Percentiles rank a stretch among this genome's conserved stretches.
Evolutionary conservation across 1,140 invertebrate species (phyloP).

Genomic region (Dolichoris vasculosae): DNA sequence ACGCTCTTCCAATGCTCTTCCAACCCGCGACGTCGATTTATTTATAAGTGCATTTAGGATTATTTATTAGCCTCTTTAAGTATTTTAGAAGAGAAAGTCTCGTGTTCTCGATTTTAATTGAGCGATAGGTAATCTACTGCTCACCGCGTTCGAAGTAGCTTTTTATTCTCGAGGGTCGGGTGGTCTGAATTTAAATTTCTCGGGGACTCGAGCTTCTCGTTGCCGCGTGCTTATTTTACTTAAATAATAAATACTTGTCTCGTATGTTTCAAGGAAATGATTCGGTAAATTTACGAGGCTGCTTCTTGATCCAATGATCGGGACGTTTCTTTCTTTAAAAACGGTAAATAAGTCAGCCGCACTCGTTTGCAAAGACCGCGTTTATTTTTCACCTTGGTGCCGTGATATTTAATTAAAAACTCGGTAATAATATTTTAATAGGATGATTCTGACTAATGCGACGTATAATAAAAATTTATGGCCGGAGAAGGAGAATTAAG

Average conservation of each 20-base stretch:
- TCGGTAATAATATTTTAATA: not conserved
- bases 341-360: not conserved
- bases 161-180: not conserved
- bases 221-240: not conserved
- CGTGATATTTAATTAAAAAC: conserved; percentile 5
- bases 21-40: not conserved
- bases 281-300: not conserved
- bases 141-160: not conserved
- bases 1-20: not conserved
- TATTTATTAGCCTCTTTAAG: not conserved
- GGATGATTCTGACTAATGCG: not conserved
- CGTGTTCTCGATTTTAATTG: not conserved
- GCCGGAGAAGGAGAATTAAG: not conserved
- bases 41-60: not conserved
- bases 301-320: not conserved
- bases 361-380: not conserved
- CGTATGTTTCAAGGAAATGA: not conserved
- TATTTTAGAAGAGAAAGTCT: not conserved
- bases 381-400: not conserved
- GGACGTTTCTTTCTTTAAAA: not conserved
- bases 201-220: not conserved
- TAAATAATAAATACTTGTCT: not conserved
- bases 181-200: not conserved
- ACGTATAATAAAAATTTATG: not conserved
- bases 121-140: not conserved